Base-by-base conservation (phyloP, 2,888 invertebrate species). In the Epistrophe grossulariae region DNA sequence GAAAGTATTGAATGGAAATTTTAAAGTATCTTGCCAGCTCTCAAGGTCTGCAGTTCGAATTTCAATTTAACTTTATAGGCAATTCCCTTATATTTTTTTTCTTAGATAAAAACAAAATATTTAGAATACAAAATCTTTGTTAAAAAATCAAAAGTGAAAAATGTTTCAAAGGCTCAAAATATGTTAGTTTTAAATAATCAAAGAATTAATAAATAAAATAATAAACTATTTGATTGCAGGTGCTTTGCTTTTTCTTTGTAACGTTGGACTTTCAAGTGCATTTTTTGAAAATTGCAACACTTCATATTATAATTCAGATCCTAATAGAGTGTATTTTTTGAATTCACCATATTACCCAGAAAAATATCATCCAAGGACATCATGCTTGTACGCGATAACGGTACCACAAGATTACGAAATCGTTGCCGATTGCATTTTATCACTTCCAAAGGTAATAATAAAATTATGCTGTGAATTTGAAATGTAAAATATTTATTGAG, bases 21-120 rank as follows among this genome's bases (percentile, higher is more conserved):
- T 28, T 66, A 6, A 7, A 8, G 95, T 89, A 95, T 95, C 88
- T 93, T 95, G 72, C 94, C 94, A 59, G 59, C 59, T 35, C 11
- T 17, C 31, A 35, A 59, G 59, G 59, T 59, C 17, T 59, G 35
- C 35, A 59, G 35, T 35, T 59, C 15, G 0, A 55, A 4, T 17
- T 35, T 35, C 0, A 59, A 17, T 17, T 59, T 17, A 11, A 17
- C 2, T 31, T 57, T 9, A 0, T n/a, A 28, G 8, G 3, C 19
- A 31, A 31, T 35, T 5, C 7, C 9, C 35, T 35, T 35, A 35
- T 35, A 8, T 35, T 35, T 2, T 8, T 35, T 0, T 8, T 6
- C 8, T 35, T 9, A 31, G 5, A 6, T 31, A 31, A 31, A 31
- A 31, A 31, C 4, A 31, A 31, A 4, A 6, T 7, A 31, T 6